Evolutionary conservation across 1,140 invertebrate species (phyloP).

Genomic region (Drosophila kanapiae): DNA sequence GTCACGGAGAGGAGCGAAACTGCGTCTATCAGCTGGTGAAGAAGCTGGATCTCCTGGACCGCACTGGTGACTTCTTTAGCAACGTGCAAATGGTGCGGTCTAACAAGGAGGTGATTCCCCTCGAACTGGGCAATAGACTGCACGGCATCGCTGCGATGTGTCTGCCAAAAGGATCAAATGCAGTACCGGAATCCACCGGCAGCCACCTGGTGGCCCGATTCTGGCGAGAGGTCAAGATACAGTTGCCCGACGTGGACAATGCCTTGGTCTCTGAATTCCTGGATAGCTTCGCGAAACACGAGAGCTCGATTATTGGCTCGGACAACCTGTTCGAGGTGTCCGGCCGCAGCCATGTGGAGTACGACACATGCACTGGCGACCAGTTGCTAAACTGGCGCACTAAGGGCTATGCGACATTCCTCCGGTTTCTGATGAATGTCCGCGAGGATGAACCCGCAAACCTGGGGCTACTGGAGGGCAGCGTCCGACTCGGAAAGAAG

Average conservation of each 20-base stretch:
- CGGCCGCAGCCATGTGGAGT: slow-evolving; percentile 72
- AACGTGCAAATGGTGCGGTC: slow-evolving; percentile 69
- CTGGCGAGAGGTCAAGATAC: neutral
- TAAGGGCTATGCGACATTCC: slow-evolving; percentile 82
- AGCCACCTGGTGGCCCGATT: slow-evolving; percentile 72
- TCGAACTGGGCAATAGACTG: slow-evolving; percentile 46
- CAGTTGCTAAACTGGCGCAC: slow-evolving; percentile 87
- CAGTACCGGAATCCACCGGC: slow-evolving; percentile 71
- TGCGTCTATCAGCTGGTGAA: slow-evolving; percentile 88
- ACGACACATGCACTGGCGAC: slow-evolving; percentile 87
- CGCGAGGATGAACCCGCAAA: slow-evolving; percentile 84
- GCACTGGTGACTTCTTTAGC: slow-evolving; percentile 37
- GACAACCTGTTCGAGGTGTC: slow-evolving; percentile 86
- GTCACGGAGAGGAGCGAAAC: slow-evolving; percentile 92
- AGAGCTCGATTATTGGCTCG: slow-evolving; percentile 86
- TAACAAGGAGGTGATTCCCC: slow-evolving; percentile 71
- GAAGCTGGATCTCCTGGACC: slow-evolving; percentile 86
- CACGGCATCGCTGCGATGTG: slow-evolving; percentile 27
- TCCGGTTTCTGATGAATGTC: slow-evolving; percentile 86
- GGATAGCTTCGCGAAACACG: slow-evolving; percentile 86
- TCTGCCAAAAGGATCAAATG: slow-evolving; percentile 2
- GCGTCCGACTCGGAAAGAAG: slow-evolving; percentile 81
- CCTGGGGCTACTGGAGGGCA: slow-evolving; percentile 37
- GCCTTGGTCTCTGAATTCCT: slow-evolving; percentile 83
- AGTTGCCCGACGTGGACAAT: slow-evolving; percentile 17